These are phyloP conservation scores for Habrosyne pyritoides DNA, from an alignment of 2,888 invertebrate species.

Conservation along the genomic window DNA sequence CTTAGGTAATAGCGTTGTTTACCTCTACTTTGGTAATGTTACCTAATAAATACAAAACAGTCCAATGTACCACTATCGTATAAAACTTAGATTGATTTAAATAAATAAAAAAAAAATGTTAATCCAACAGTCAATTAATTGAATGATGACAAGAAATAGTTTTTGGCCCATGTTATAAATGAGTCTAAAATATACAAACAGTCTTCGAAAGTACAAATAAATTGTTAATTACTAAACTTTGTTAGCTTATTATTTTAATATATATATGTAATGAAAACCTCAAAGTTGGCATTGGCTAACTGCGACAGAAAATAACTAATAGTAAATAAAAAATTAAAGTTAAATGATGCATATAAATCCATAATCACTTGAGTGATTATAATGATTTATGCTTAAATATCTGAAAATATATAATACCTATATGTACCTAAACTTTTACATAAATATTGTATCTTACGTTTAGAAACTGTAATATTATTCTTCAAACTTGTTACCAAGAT, in stretches of 20 bases:
- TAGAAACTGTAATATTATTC: not conserved
- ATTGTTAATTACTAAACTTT: not conserved
- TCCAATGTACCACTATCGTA: constrained; percentile 26
- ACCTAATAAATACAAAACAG: constrained; percentile 48
- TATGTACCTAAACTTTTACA: not conserved
- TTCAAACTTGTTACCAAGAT: not conserved
- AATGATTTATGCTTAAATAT: constrained; percentile 1
- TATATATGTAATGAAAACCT: not conserved
- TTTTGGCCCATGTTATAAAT: constrained; percentile 7
- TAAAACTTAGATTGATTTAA: not conserved
- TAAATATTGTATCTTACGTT: not conserved
- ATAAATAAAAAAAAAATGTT: not conserved
- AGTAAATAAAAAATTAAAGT: constrained; percentile 1
- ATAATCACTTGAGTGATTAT: not conserved
- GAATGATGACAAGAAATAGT: constrained; percentile 6
- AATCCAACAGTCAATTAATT: not conserved
- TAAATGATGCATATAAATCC: not conserved
- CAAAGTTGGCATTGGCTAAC: not conserved
- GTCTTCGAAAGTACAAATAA: constrained; percentile 2
- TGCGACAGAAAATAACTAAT: not conserved
- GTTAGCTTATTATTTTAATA: not conserved
- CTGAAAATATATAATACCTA: not conserved
- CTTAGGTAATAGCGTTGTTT: constrained; percentile 29
- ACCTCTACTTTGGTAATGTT: constrained; percentile 41
- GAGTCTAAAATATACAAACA: constrained; percentile 7